phyloP scores from a whole-genome alignment of 2,888 invertebrate genomes.

The Galerucella calmariensis region DNA sequence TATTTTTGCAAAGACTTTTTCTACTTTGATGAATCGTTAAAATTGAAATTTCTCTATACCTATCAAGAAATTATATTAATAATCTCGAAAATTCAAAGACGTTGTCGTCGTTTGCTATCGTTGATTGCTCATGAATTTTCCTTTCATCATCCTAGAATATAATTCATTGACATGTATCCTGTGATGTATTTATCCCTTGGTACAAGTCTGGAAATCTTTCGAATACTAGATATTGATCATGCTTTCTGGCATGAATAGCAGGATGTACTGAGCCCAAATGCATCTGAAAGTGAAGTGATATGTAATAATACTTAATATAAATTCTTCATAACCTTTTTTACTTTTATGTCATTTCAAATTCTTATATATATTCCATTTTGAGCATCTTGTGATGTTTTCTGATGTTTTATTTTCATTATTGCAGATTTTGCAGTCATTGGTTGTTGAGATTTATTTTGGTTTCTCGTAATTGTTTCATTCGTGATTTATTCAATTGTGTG shows the following conservation, averaged over 20 bases:
- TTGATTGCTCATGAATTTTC: conserved; percentile 16
- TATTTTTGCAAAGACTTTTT: neutral
- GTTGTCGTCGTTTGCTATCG: conserved; percentile 18
- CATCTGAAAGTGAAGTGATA: neutral
- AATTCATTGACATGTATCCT: conserved; percentile 27
- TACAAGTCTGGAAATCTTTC: conserved; percentile 9
- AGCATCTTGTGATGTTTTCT: too few species aligned
- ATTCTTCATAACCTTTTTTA: too few species aligned
- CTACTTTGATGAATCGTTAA: neutral
- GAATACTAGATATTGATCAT: conserved; percentile 11
- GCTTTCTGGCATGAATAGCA: neutral
- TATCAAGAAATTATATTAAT: conserved; percentile 17
- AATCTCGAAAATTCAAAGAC: conserved; percentile 13
- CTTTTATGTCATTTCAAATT: too few species aligned
- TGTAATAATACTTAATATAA: too few species aligned
- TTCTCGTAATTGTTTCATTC: too few species aligned
- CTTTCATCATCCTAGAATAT: conserved; percentile 22
- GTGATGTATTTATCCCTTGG: conserved; percentile 17
- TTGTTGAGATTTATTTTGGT: too few species aligned
- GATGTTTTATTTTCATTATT: too few species aligned
- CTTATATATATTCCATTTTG: too few species aligned
- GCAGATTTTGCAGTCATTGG: too few species aligned
- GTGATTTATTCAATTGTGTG: too few species aligned
- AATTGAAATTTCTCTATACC: neutral
- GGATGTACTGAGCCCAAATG: conserved; percentile 4